phyloP scores from a whole-genome alignment of 2,888 invertebrate genomes.

The Synergus gifuensis region DNA sequence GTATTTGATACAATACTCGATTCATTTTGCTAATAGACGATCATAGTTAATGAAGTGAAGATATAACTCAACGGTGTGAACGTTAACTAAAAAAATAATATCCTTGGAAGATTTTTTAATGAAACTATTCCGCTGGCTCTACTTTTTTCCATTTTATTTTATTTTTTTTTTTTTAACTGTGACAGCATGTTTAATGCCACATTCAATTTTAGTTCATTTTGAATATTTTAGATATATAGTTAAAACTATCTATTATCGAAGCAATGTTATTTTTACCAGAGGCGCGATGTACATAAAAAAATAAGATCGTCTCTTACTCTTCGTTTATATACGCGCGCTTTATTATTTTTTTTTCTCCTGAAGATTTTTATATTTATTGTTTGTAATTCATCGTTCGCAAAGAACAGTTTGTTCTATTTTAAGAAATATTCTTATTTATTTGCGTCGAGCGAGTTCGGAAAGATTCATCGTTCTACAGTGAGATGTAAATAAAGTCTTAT shows the following conservation, averaged over 20 bases:
- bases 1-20: constrained; percentile 20
- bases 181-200: constrained; percentile 4
- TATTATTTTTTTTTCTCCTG: not conserved
- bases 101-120: not conserved
- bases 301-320: constrained; percentile 55
- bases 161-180: constrained; percentile 33
- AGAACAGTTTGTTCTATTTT: constrained; percentile 23
- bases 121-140: not conserved
- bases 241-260: not conserved
- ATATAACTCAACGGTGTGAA: not conserved
- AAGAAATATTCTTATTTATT: constrained; percentile 33
- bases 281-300: constrained; percentile 47
- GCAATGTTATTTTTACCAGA: constrained; percentile 58
- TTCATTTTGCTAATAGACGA: constrained; percentile 23
- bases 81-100: not conserved
- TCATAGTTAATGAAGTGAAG: not conserved
- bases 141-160: not conserved
- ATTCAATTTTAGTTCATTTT: constrained; percentile 36
- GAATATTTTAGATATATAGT: constrained; percentile 25
- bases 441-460: not conserved
- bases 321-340: constrained; percentile 46
- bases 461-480: constrained; percentile 39
- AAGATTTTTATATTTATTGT: constrained; percentile 38
- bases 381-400: not conserved
- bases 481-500: constrained; percentile 40